phyloP scores from a whole-genome alignment of 2,797 vertebrate genomes.

The Uromys caudimaculatus region DNA sequence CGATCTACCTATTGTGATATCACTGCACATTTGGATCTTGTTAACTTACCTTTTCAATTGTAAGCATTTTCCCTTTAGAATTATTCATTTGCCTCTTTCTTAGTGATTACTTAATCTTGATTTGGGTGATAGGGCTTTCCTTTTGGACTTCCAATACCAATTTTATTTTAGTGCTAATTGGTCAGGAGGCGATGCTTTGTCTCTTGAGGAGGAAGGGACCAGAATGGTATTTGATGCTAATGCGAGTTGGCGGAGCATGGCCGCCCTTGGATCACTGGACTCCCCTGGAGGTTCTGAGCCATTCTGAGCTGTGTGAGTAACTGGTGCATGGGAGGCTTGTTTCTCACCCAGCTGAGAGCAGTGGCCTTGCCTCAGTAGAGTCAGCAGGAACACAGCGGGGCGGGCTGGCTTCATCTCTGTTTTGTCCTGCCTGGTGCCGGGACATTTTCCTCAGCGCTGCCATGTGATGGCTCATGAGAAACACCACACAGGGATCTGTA shows the following conservation, averaged over 20 bases:
- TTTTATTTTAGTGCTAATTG: slow-evolving; percentile 18
- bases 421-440: slow-evolving; percentile 59
- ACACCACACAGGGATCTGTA: slow-evolving; percentile 27
- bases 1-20: not conserved
- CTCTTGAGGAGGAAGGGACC: slow-evolving; percentile 53
- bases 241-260: slow-evolving; percentile 54
- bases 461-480: slow-evolving; percentile 57
- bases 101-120: not conserved
- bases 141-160: not conserved
- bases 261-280: slow-evolving; percentile 57
- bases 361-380: not conserved
- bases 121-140: not conserved
- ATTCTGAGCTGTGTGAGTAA: not conserved
- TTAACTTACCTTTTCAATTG: not conserved
- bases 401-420: slow-evolving; percentile 73
- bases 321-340: not conserved
- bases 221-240: slow-evolving; percentile 63
- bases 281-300: slow-evolving; percentile 47
- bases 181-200: not conserved
- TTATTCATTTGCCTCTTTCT: not conserved
- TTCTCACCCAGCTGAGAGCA: slow-evolving; percentile 24
- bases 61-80: not conserved
- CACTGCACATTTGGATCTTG: not conserved
- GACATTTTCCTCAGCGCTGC: slow-evolving; percentile 35
- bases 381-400: slow-evolving; percentile 79